A percentile compares a stretch with the other conserved stretches of the same genome.
phyloP scores from a whole-genome alignment of 2,113 vertebrate species.

The Rhinichthys klamathensis region DNA sequence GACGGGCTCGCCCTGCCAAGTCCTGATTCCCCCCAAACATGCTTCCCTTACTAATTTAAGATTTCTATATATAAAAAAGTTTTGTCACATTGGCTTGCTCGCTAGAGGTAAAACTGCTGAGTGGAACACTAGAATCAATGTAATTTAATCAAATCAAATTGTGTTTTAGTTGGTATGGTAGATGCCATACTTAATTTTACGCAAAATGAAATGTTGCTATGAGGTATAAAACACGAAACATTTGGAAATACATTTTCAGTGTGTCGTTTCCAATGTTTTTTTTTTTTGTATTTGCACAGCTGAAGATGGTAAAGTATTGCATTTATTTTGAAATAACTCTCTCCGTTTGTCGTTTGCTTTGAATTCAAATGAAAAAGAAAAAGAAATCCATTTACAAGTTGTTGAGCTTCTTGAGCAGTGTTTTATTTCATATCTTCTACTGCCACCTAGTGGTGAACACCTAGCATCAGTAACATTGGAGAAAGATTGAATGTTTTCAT shows the following conservation, averaged over 20 bases:
- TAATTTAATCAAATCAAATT: not conserved
- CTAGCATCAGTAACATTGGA: not conserved
- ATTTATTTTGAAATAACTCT: not conserved
- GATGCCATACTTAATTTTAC: not conserved
- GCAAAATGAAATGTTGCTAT: not conserved
- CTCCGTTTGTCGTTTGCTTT: not conserved
- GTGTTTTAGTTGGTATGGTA: not conserved
- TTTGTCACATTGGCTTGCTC: not conserved
- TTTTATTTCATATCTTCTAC: constrained; percentile 1
- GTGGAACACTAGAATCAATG: not conserved
- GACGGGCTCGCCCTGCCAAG: not conserved
- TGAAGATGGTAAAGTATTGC: not conserved
- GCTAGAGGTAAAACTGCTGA: not conserved
- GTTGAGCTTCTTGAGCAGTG: not conserved
- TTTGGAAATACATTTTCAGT: no score
- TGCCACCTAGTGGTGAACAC: constrained; percentile 48
- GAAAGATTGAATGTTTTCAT: not conserved
- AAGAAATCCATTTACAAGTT: not conserved
- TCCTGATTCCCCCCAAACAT: not conserved
- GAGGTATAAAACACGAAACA: not conserved
- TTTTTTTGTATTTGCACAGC: not conserved
- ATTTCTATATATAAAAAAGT: not conserved
- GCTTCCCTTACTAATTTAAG: not conserved
- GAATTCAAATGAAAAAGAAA: not conserved
- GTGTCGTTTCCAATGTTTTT: not conserved